Conservation (phyloP, 2,797 vertebrate genomes). For the Propithecus perrieri region DNA sequence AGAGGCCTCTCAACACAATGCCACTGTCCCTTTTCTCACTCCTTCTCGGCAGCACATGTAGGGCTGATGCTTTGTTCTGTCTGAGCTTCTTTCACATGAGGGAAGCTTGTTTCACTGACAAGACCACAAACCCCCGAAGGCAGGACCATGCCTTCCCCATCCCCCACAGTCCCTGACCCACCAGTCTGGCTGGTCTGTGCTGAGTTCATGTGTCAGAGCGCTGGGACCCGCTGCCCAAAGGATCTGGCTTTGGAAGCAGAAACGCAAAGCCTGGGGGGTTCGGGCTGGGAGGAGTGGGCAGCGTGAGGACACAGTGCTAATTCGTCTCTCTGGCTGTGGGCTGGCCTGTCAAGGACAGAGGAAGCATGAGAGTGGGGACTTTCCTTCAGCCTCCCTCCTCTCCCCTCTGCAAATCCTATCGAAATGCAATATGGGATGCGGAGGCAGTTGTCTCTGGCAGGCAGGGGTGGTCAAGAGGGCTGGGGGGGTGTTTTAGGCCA, state of each 20-base stretch:
- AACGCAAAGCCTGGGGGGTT: background rate
- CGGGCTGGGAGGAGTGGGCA: too few species aligned
- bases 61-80: background rate
- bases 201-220: background rate
- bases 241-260: background rate
- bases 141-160: background rate
- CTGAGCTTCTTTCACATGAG: background rate
- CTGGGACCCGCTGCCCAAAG: rapidly evolving
- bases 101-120: background rate
- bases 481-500: background rate
- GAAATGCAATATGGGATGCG: background rate
- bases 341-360: background rate
- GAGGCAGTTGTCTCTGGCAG: background rate
- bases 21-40: background rate
- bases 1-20: background rate
- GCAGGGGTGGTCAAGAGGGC: background rate
- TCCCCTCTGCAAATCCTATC: background rate
- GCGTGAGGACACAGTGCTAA: rapidly evolving
- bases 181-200: background rate
- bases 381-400: background rate
- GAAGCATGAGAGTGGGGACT: background rate
- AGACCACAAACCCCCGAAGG: background rate
- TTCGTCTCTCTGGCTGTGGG: background rate
- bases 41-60: background rate
- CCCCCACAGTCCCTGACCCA: rapidly evolving